Conservation (phyloP, 53 echinoderm and acorn worm species). For the Holothuria leucospilota region DNA sequence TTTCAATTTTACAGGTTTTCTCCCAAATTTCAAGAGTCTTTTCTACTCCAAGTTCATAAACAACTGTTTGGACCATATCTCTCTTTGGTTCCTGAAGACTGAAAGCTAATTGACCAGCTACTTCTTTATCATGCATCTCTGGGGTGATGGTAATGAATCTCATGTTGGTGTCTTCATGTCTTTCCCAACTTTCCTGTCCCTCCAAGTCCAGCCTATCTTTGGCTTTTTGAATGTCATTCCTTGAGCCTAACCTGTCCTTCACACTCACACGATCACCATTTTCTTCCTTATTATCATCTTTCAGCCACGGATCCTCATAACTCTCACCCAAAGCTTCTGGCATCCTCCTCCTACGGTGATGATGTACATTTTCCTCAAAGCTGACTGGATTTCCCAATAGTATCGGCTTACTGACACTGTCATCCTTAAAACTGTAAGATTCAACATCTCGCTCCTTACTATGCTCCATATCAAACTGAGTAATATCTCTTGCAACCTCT, state of each 20-base stretch:
- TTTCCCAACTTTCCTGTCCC: too few relatives aligned
- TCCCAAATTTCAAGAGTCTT: constrained; percentile 79
- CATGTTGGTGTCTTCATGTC: not conserved
- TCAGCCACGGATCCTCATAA: constrained; percentile 76
- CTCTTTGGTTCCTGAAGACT: constrained; percentile 87
- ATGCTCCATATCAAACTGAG: constrained; percentile 76
- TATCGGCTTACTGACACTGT: constrained; percentile 20
- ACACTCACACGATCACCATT: not conserved
- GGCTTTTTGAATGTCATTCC: not conserved
- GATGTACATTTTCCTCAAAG: constrained; percentile 19
- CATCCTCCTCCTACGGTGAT: not conserved
- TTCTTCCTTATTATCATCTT: not conserved
- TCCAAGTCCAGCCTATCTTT: not conserved
- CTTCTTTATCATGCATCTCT: constrained; percentile 46
- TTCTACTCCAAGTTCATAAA: constrained; percentile 78
- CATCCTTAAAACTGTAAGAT: constrained; percentile 69
- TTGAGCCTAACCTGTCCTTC: constrained; percentile 17
- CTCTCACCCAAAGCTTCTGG: constrained; percentile 63
- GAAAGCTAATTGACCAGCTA: constrained; percentile 80
- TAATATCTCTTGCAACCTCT: constrained; percentile 73
- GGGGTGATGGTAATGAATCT: not conserved
- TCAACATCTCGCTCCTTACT: constrained; percentile 78
- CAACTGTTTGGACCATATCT: constrained; percentile 76
- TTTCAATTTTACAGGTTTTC: constrained; percentile 73
- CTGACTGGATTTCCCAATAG: constrained; percentile 58